phyloP scores from a whole-genome alignment of 1,140 invertebrate species.

The Dinothrombium tinctorium region DNA sequence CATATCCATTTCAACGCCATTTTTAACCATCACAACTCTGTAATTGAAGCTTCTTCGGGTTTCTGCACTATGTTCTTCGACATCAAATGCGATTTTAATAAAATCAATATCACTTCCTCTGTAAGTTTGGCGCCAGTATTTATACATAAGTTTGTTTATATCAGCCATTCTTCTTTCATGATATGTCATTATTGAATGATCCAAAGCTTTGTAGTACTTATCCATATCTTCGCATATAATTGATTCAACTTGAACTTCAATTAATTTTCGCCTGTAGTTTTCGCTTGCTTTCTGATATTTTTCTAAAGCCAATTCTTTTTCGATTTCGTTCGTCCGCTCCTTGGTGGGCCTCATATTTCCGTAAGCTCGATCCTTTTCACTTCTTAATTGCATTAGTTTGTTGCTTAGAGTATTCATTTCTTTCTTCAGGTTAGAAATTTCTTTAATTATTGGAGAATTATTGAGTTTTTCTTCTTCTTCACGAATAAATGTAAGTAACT shows the following conservation, averaged over 20 bases:
- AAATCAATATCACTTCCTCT: slow-evolving; percentile 29
- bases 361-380: background rate
- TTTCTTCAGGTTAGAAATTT: no score
- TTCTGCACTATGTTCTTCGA: slow-evolving; percentile 21
- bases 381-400: no score
- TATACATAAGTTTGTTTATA: slow-evolving; percentile 66
- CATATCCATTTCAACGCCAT: slow-evolving; percentile 71
- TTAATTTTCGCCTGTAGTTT: slow-evolving; percentile 22
- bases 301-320: slow-evolving; percentile 21
- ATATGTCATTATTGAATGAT: slow-evolving; percentile 52
- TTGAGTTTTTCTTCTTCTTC: no score
- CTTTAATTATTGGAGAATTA: no score
- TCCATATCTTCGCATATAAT: slow-evolving; percentile 40
- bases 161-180: slow-evolving; percentile 59
- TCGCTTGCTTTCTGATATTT: slow-evolving; percentile 22
- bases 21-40: slow-evolving; percentile 52
- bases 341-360: background rate
- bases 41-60: slow-evolving; percentile 56
- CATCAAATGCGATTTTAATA: slow-evolving; percentile 29
- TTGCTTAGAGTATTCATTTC: no score
- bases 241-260: slow-evolving; percentile 28
- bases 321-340: slow-evolving; percentile 17
- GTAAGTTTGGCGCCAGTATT: slow-evolving; percentile 28
- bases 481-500: no score
- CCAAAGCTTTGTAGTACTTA: slow-evolving; percentile 54